Percentiles rank a stretch among this genome's conserved stretches.
Conservation (phyloP, 2,797 vertebrate species). For the Chiroxiphia lanceolata region DNA sequence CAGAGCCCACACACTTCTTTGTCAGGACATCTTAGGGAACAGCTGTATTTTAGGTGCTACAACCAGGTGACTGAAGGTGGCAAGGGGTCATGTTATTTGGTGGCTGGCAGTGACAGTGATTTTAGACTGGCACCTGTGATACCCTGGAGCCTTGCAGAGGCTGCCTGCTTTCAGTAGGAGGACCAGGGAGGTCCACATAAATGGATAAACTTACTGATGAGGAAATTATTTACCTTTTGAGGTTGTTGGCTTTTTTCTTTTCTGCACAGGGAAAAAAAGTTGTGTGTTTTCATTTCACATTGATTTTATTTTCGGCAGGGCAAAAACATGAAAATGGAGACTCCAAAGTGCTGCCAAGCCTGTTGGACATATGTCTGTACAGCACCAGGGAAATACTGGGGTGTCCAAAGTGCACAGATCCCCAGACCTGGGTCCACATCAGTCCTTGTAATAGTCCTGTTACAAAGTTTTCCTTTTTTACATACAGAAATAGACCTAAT, state of each 20-base stretch:
- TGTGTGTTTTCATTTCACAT: not conserved
- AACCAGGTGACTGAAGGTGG: not conserved
- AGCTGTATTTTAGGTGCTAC: not conserved
- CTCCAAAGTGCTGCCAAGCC: not conserved
- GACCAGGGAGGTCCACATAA: not conserved
- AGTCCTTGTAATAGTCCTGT: not conserved
- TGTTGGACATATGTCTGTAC: fast-evolving
- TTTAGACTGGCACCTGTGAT: not conserved
- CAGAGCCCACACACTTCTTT: constrained; percentile 6
- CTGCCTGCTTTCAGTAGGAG: not conserved
- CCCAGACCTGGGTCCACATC: not conserved
- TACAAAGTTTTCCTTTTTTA: not conserved
- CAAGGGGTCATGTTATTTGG: not conserved
- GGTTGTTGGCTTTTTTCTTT: not conserved
- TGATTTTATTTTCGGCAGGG: not conserved
- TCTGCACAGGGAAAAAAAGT: not conserved
- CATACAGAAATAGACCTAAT: not conserved
- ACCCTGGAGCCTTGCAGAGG: not conserved
- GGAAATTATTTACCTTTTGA: not conserved
- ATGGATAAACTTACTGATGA: not conserved
- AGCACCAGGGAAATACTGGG: not conserved
- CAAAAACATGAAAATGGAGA: not conserved
- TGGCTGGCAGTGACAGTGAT: fast-evolving
- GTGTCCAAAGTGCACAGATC: not conserved
- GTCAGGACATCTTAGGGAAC: not conserved